Conservation (phyloP, 2,113 vertebrate species). For the Ceyx cyanopectus region DNA sequence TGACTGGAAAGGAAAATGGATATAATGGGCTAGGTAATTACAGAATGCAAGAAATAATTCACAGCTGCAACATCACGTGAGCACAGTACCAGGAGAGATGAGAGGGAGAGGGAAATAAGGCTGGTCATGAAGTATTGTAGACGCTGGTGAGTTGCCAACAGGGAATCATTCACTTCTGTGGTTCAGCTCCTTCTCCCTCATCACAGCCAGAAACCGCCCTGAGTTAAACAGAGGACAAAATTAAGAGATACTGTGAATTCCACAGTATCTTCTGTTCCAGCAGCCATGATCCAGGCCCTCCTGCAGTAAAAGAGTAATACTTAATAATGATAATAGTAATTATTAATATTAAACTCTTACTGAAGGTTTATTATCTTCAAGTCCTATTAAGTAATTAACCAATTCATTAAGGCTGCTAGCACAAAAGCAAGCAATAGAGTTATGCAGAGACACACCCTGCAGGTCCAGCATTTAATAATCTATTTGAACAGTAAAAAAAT, state of each 20-base stretch:
- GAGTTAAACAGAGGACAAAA: constrained; percentile 42
- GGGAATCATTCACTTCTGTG: constrained; percentile 43
- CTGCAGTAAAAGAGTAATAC: constrained; percentile 39
- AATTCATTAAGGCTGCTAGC: constrained; percentile 37
- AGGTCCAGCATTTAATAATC: constrained; percentile 1
- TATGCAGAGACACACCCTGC: constrained; percentile 30
- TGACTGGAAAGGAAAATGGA: not conserved
- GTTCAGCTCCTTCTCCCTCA: constrained; percentile 31
- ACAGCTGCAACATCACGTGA: constrained; percentile 4
- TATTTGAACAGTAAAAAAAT: not conserved
- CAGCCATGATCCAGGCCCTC: not conserved
- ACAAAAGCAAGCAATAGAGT: constrained; percentile 36
- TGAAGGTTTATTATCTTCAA: constrained; percentile 56
- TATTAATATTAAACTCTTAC: constrained; percentile 53
- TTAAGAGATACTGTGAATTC: constrained; percentile 1
- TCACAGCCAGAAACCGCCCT: constrained; percentile 49
- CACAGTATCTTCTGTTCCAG: constrained; percentile 9
- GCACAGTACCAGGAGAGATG: constrained; percentile 33
- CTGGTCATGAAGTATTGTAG: not conserved
- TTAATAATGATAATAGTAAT: constrained; percentile 42
- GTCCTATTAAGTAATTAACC: constrained; percentile 49
- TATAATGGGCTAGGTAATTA: constrained; percentile 48
- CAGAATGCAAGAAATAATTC: constrained; percentile 39
- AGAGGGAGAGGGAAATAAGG: constrained; percentile 7
- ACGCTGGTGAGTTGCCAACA: constrained; percentile 5